Evolutionary conservation across 2,888 invertebrate genomes (phyloP), one percentile per base, ranked within the genome.

Genomic region (Polydrusus tereticollis): DNA sequence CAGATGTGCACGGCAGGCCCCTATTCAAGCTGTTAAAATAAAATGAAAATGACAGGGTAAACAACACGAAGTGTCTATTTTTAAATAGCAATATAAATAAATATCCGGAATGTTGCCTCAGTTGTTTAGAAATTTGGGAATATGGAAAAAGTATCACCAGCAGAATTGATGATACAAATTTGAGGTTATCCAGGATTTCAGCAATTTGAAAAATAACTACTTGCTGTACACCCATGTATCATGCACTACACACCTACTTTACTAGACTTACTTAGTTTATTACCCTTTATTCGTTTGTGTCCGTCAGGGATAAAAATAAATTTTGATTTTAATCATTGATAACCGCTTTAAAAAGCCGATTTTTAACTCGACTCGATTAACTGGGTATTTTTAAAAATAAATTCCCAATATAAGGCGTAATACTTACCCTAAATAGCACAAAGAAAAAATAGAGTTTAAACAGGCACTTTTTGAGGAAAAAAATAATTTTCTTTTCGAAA

Each of bases 401-500:
- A 1, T n/a, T n/a, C 2, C 5, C 23, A n/a, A 50, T 1, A 6
- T 23, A 50, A 26, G 14, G 14, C 6, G 12, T 0, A 2, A 18
- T 63, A 63, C 63, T 18, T 63, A 63, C 63, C 47, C 20, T 41
- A n/a, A 45, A 26, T 10, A 1, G 47, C 47, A 47, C 47, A 47
- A 29, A 33, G 33, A 20, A 26, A 16, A 23, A 47, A 63, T 29
- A 33, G 29, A 62, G 16, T 21, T 21, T 45, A 63, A 43, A 62
- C 47, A 63, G 47, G 33, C 36, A 63, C 33, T 47, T 33, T n/a
- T 7, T 10, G 7, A 10, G 7, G 23, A 50, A 50, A 33, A 16
- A 63, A 63, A 20, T 18, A 12, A 60, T 60, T 45, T 60, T 50
- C 47, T 47, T 63, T n/a, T 18, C 16, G 33, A 63, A 63, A 63